Conservation (phyloP, 2,888 invertebrate species). For the Himalopsyche anomala region DNA sequence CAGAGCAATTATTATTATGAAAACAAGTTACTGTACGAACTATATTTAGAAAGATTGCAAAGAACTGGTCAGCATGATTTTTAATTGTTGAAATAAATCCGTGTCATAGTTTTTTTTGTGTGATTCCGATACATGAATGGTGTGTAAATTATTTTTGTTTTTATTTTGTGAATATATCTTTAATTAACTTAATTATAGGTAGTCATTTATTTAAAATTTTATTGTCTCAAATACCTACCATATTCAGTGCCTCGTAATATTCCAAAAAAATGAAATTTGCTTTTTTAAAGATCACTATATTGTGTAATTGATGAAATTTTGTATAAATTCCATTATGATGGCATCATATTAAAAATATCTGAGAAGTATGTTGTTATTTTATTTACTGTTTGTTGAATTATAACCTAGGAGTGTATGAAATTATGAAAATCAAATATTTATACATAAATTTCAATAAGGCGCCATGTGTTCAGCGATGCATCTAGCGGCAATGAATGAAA, state of each 20-base stretch:
- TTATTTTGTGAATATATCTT: constrained; percentile 8
- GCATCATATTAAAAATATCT: background rate
- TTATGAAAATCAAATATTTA: constrained; percentile 2
- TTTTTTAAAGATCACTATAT: background rate
- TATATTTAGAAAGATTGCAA: constrained; percentile 88
- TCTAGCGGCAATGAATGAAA: constrained; percentile 61
- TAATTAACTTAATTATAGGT: background rate
- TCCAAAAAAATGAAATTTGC: constrained; percentile 3
- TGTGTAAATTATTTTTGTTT: constrained; percentile 14
- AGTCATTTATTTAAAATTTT: background rate
- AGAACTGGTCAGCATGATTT: constrained; percentile 76
- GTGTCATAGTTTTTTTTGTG: background rate
- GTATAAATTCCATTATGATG: background rate
- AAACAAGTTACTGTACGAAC: constrained; percentile 90
- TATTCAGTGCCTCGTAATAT: constrained; percentile 5
- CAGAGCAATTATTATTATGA: constrained; percentile 93
- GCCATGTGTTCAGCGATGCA: constrained; percentile 55
- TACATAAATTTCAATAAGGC: constrained; percentile 50
- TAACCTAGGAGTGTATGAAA: too few species aligned
- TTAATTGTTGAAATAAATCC: constrained; percentile 41
- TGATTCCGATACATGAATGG: background rate
- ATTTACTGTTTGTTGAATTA: background rate
- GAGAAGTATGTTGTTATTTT: background rate
- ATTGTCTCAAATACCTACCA: constrained; percentile 4
- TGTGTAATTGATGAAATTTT: background rate